These are phyloP conservation scores for Sciaenops ocellatus DNA, from an alignment of 2,797 vertebrate species.

Conservation along the genomic window DNA sequence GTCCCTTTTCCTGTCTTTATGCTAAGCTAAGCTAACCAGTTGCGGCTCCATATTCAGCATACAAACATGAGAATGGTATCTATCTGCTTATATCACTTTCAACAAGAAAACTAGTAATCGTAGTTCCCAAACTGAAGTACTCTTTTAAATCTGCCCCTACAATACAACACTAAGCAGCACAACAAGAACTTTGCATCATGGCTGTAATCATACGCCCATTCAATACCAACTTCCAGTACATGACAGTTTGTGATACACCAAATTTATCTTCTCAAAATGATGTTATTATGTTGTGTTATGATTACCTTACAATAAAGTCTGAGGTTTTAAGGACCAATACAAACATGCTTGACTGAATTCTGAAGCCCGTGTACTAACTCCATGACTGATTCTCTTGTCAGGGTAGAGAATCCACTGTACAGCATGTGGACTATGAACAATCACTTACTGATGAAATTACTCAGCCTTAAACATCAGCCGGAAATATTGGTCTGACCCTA, in stretches of 20 bases:
- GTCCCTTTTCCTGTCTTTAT: background rate
- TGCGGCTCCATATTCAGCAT: background rate
- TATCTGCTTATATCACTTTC: background rate
- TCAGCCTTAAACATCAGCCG: background rate
- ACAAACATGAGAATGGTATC: background rate
- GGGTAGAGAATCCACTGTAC: background rate
- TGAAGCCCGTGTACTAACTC: background rate
- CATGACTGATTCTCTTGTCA: background rate
- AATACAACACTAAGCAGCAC: background rate
- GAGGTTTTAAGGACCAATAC: background rate
- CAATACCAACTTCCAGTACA: no score
- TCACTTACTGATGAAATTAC: conserved; percentile 1
- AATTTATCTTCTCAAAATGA: background rate
- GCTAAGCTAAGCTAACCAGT: background rate
- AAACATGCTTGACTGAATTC: background rate
- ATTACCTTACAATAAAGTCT: background rate
- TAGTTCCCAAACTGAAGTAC: background rate
- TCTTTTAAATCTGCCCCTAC: background rate
- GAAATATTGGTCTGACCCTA: conserved; percentile 16
- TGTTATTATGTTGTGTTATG: no score
- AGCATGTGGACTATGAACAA: background rate
- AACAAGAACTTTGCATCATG: background rate
- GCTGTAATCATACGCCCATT: no score
- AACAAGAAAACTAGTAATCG: background rate
- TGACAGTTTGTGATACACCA: background rate